Percentiles rank a stretch among this genome's conserved stretches.
Evolutionary conservation across 1,140 invertebrate genomes (phyloP).

Genomic region (Conus ventricosus): DNA sequence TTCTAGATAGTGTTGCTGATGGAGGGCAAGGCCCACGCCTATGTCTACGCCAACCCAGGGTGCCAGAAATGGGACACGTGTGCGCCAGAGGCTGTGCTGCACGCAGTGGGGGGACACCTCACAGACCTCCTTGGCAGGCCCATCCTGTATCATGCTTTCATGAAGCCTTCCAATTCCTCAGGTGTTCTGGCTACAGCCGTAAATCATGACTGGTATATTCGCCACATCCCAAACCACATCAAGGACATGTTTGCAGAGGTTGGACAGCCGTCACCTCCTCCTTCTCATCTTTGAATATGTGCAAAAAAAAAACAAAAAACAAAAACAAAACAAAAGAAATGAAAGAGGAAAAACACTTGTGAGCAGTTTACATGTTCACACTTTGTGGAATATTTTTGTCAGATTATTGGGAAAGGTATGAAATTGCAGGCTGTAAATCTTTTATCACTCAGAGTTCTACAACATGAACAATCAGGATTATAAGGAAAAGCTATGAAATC

Average conservation of each 20-base stretch:
- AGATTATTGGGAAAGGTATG: too few relatives aligned
- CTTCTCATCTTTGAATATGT: neutral
- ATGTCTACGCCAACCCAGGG: conserved; percentile 95
- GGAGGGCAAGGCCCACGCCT: conserved; percentile 96
- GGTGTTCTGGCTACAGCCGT: conserved; percentile 90
- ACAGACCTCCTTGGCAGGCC: conserved; percentile 86
- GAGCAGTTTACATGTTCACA: neutral
- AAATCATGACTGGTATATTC: conserved; percentile 82
- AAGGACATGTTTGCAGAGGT: conserved; percentile 50
- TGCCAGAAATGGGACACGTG: conserved; percentile 99
- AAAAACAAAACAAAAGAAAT: neutral
- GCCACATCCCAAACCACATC: conserved; percentile 79
- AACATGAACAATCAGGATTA: too few relatives aligned
- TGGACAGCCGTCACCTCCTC: neutral
- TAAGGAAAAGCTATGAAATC: too few relatives aligned
- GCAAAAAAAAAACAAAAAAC: too few relatives aligned
- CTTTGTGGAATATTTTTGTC: too few relatives aligned
- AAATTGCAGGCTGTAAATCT: too few relatives aligned
- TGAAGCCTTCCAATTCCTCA: conserved; percentile 81
- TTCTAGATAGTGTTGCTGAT: conserved; percentile 94
- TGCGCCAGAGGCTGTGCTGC: conserved; percentile 95
- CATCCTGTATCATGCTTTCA: conserved; percentile 85
- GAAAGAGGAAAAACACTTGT: neutral
- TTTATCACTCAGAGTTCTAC: too few relatives aligned
- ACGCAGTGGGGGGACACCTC: conserved; percentile 78